Base-by-base conservation (phyloP, 2,113 vertebrate genomes). In the Pogona vitticeps region DNA sequence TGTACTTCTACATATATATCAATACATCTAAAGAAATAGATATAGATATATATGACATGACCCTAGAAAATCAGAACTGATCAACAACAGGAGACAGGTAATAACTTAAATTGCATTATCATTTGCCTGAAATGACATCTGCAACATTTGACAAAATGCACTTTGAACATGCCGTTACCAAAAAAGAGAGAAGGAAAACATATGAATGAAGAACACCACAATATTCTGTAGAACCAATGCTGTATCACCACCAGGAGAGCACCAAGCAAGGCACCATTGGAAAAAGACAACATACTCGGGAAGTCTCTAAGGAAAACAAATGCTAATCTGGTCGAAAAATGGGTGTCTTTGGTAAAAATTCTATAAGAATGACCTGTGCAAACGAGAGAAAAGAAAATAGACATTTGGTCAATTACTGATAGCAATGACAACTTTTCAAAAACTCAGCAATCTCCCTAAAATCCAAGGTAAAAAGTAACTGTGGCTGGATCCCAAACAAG, bases 321-420 rank as follows among this genome's bases (percentile, higher is more conserved):
- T 84, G 93, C 93, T 99, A 99, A 97, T 99, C 98, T 82, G 98
- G 98, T 98, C 98, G 98, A 97, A 99, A 99, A 97, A 99, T 99
- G 40, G 98, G 98, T 91, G 98, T 99, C 97, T 99, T 99, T 96
- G 98, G 98, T 97, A 99, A 97, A 98, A 99, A 99, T 96, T 99
- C 98, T 99, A 99, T 99, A 96, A 99, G 96, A 96, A 99, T 99
- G 92, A 99, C 98, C 98, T 99, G 96, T 82, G 92, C 67, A 91
- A 90, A 89, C 88, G 76, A 76, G n/a, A 26, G 36, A 94, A 31
- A 93, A 90, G 93, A 2, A 15, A 80, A 92, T 36, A 89, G 18
- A 58, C 36, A 61, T 46, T 89, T 94, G 92, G 67, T 80, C 56
- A 46, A 26, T 46, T 86, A 61, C 79, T 21, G 3, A 33, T 33